Conservation (phyloP, 2,113 vertebrate genomes). For the Syngnathus scovelli region DNA sequence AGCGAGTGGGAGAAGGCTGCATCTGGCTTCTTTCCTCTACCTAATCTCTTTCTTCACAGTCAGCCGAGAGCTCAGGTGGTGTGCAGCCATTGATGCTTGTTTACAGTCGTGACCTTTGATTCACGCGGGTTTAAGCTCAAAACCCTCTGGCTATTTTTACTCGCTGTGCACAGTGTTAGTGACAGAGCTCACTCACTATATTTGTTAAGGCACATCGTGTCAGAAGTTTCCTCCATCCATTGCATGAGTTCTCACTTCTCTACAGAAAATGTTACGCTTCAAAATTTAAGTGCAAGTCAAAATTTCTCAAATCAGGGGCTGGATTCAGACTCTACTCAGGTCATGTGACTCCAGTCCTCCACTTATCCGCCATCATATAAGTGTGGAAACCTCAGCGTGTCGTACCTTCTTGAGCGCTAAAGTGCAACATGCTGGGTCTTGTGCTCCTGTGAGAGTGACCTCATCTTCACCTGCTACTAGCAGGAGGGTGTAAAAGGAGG, state of each 20-base stretch:
- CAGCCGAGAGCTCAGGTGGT: conserved; percentile 39
- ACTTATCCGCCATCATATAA: neutral
- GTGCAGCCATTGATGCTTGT: conserved; percentile 18
- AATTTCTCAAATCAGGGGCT: too few relatives aligned
- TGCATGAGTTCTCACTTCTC: neutral
- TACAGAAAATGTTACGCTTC: too few relatives aligned
- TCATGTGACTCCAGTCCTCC: too few relatives aligned
- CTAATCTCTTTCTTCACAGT: conserved; percentile 30
- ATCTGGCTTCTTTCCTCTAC: conserved; percentile 25
- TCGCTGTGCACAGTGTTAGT: conserved; percentile 10
- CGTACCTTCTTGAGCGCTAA: neutral
- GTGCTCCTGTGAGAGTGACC: neutral
- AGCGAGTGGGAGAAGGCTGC: conserved; percentile 1
- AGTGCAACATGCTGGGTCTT: neutral
- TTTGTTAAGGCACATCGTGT: conserved; percentile 1
- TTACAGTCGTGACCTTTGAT: conserved; percentile 24
- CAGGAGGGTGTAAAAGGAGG: neutral
- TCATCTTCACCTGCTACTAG: neutral
- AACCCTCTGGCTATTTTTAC: conserved; percentile 41
- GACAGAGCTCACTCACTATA: conserved; percentile 28
- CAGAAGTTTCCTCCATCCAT: neutral
- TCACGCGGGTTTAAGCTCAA: conserved; percentile 6
- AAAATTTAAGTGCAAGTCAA: too few relatives aligned
- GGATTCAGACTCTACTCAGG: too few relatives aligned
- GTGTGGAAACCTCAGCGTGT: neutral